These are phyloP conservation scores for Cynocephalus volans DNA, from an alignment of 2,113 vertebrate genomes.

Conservation along the genomic window DNA sequence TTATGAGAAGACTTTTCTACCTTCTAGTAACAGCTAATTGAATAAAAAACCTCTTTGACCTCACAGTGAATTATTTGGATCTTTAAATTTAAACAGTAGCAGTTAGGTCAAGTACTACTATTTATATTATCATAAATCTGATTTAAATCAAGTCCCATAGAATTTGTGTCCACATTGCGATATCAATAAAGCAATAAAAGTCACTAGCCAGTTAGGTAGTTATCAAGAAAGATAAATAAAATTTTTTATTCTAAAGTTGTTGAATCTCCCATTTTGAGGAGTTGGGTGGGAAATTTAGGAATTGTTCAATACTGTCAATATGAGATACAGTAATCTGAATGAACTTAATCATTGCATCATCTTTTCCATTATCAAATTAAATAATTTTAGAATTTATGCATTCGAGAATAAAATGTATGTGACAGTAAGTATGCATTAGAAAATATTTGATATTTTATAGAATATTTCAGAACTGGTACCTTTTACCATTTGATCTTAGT, in stretches of 20 bases:
- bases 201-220: background rate
- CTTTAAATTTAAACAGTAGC: background rate
- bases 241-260: constrained; percentile 5
- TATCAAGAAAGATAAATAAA: constrained; percentile 15
- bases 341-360: background rate
- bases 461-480: constrained; percentile 39
- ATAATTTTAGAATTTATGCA: constrained; percentile 29
- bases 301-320: background rate
- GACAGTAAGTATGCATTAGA: background rate
- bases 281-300: background rate
- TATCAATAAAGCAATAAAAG: background rate
- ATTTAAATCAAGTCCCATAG: background rate
- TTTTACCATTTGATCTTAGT: background rate
- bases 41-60: background rate
- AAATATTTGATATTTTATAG: background rate
- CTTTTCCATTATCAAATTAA: constrained; percentile 32
- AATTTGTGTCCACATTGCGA: background rate
- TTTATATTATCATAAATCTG: constrained; percentile 26
- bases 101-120: background rate
- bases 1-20: background rate
- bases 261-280: constrained; percentile 1
- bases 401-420: constrained; percentile 10
- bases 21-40: background rate
- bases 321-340: background rate
- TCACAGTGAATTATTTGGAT: background rate